Evolutionary conservation across 2,888 invertebrate genomes (phyloP), one percentile per base, ranked within the genome.

Genomic region (Melanostoma mellinum): DNA sequence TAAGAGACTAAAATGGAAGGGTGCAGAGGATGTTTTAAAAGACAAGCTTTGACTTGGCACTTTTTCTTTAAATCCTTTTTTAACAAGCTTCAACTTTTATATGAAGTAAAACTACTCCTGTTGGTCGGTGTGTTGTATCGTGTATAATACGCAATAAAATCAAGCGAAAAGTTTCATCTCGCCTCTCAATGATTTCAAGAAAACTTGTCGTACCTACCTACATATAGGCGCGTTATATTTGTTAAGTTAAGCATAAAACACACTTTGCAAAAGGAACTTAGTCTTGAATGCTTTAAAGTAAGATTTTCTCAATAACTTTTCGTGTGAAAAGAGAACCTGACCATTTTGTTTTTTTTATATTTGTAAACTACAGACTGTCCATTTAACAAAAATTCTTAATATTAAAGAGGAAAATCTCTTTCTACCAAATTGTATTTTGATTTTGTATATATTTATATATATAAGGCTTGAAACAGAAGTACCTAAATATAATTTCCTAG

Each of bases 31-130:
- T 20, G 20, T 20, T 61, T 55, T 72, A 61, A 50, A 38, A 72
- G 82, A 69, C 78, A 69, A 77, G 73, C 73, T 77, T 78, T 56
- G 61, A 73, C 73, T 68, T 82, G 63, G 52, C 73, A 78, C 72
- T 72, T 44, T 77, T 72, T 78, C 56, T 61, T 40, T 46, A 53
- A 82, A 73, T 82, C 82, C 73, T 20, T 63, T 82, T 77, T 78
- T 82, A 73, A 78, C 67, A 78, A 69, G 72, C 78, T 78, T 65
- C 52, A 72, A 72, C 20, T 76, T 81, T 77, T 68, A 20, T 20
- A 72, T 77, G 69, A 76, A 61, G 48, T 67, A 55, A 33, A 68
- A 56, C 71, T 52, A 20, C 4, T 35, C 0, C 2, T 36, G 48
- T 38, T 6, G 40, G 58, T 32, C 6, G 42, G 68, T 73, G 44